Conservation (phyloP, 2,888 invertebrate genomes). For the Tigriopus californicus region DNA sequence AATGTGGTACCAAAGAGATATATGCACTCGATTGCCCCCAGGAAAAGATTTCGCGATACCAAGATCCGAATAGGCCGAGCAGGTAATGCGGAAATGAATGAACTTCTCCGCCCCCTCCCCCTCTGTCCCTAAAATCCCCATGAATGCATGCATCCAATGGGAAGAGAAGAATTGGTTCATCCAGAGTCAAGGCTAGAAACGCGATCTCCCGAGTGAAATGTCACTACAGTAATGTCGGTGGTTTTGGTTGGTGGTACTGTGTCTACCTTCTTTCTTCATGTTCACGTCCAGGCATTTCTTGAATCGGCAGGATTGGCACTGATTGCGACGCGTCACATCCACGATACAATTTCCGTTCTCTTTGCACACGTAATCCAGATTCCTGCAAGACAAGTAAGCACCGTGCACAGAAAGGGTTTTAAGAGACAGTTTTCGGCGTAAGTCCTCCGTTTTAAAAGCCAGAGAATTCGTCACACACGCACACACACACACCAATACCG, state of each 20-base stretch:
- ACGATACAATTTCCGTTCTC: conserved; percentile 70
- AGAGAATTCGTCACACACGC: too few relatives aligned
- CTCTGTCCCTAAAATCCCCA: too few relatives aligned
- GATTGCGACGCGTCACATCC: conserved; percentile 75
- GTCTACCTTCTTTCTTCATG: conserved; percentile 81
- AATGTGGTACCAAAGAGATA: too few relatives aligned
- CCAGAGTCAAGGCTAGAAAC: conserved; percentile 20
- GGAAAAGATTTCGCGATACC: too few relatives aligned
- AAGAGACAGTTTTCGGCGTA: background rate
- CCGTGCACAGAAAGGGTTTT: background rate
- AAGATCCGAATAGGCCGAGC: too few relatives aligned
- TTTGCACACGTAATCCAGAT: conserved; percentile 77
- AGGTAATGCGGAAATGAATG: too few relatives aligned
- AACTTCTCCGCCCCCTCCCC: too few relatives aligned
- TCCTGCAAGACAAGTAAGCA: conserved; percentile 34
- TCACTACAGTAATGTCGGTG: conserved; percentile 18
- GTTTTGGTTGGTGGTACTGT: background rate
- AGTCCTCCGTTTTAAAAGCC: too few relatives aligned
- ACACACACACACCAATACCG: too few relatives aligned
- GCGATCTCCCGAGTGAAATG: too few relatives aligned
- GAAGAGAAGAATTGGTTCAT: conserved; percentile 22
- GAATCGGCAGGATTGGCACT: conserved; percentile 85
- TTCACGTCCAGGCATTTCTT: conserved; percentile 73
- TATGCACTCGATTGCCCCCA: too few relatives aligned
- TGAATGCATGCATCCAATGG: too few relatives aligned